phyloP scores from a whole-genome alignment of 2,888 invertebrate species.

The Asteroscopus sphinx region DNA sequence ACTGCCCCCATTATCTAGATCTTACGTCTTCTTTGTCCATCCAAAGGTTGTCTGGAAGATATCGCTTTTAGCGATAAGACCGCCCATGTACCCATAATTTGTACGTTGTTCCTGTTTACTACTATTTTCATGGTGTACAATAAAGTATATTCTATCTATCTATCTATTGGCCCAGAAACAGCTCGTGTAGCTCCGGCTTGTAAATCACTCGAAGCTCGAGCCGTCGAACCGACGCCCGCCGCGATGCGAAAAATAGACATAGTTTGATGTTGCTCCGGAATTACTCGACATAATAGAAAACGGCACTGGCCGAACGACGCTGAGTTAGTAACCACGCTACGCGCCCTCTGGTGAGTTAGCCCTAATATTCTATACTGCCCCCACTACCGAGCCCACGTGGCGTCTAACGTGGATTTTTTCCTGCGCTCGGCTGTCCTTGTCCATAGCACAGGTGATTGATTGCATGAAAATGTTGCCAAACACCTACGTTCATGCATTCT shows the following conservation, averaged over 20 bases:
- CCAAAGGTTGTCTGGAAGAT: too few species aligned
- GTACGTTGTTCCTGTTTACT: too few species aligned
- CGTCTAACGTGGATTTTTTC: conserved; percentile 57
- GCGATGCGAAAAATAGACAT: conserved; percentile 87
- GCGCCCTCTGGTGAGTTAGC: conserved; percentile 84
- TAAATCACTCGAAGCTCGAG: conserved; percentile 82
- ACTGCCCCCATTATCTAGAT: too few species aligned
- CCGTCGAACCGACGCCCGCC: conserved; percentile 78
- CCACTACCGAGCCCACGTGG: conserved; percentile 65
- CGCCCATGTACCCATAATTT: too few species aligned
- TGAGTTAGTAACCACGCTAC: conserved; percentile 72
- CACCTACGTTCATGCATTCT: conserved; percentile 69
- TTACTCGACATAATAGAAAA: conserved; percentile 82
- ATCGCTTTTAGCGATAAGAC: too few species aligned
- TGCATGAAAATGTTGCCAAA: conserved; percentile 71
- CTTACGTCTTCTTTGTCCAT: too few species aligned
- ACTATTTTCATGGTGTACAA: too few species aligned
- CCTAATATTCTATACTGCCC: conserved; percentile 55
- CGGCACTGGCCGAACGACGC: conserved; percentile 76
- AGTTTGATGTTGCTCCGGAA: conserved; percentile 82
- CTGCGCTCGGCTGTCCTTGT: conserved; percentile 63
- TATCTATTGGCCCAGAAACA: conserved; percentile 87
- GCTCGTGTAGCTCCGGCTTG: conserved; percentile 73
- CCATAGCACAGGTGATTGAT: conserved; percentile 76
- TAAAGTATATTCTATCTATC: too few species aligned